Percentiles rank a stretch among this genome's conserved stretches.
Evolutionary conservation across 2,888 invertebrate genomes (phyloP).

Genomic region (Eurytoma californica): DNA sequence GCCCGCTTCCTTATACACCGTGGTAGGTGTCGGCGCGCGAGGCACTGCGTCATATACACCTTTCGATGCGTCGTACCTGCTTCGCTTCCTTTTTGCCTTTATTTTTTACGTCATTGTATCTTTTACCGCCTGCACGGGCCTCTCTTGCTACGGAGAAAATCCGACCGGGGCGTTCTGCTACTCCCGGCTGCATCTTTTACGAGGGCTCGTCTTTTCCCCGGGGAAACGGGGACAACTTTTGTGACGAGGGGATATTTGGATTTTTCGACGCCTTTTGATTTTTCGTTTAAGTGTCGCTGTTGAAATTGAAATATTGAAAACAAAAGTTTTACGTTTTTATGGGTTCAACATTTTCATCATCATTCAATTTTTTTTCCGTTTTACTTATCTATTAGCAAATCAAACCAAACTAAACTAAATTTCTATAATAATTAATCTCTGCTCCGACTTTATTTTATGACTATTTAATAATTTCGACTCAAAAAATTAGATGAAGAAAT

Average conservation of each 20-base stretch:
- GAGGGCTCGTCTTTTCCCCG: slow-evolving; percentile 17
- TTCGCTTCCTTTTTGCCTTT: background rate
- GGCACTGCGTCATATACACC: background rate
- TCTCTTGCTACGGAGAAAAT: slow-evolving; percentile 9
- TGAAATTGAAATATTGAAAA: no score
- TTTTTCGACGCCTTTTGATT: slow-evolving; percentile 3
- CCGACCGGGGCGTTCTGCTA: slow-evolving; percentile 2
- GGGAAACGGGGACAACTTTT: slow-evolving; percentile 24
- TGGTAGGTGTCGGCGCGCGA: background rate
- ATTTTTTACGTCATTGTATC: slow-evolving; percentile 3
- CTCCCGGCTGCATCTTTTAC: slow-evolving; percentile 10
- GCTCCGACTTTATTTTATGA: no score
- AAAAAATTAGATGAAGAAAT: no score
- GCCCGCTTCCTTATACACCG: background rate
- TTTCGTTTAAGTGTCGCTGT: background rate
- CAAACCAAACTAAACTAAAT: no score
- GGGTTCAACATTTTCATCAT: no score
- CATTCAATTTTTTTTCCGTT: no score
- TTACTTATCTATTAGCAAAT: no score
- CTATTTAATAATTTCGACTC: no score
- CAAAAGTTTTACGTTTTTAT: no score
- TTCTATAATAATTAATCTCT: no score
- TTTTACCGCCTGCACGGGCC: background rate
- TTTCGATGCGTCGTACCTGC: no score
- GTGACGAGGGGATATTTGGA: background rate